Evolutionary conservation across 1,140 invertebrate species (phyloP).

Genomic region (Eciton burchellii): DNA sequence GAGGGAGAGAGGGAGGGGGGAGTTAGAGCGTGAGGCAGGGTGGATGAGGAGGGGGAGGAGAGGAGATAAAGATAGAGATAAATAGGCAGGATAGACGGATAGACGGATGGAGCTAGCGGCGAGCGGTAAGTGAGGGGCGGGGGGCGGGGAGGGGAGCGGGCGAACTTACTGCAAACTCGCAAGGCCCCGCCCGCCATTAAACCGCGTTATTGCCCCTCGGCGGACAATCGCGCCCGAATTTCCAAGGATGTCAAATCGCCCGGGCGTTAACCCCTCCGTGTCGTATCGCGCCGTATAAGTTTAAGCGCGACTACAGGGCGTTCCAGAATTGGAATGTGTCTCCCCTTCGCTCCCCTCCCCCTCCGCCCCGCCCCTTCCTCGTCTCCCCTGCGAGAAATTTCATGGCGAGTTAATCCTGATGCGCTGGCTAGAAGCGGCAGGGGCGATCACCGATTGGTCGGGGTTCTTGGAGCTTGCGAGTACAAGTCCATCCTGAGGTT

Average conservation of each 20-base stretch:
- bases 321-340: neutral
- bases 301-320: neutral
- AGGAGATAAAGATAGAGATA: too few species aligned
- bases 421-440: too few species aligned
- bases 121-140: too few species aligned
- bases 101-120: too few species aligned
- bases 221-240: constrained; percentile 26
- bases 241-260: constrained; percentile 35
- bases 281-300: neutral
- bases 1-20: too few species aligned
- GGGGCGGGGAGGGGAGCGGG: too few species aligned
- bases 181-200: constrained; percentile 4
- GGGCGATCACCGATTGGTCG: too few species aligned
- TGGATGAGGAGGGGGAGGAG: too few species aligned
- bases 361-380: too few species aligned
- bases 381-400: neutral
- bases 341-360: neutral
- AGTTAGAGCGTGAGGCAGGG: neutral
- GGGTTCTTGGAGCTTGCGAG: too few species aligned
- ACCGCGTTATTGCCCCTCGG: neutral
- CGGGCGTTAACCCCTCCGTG: constrained; percentile 28
- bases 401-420: neutral
- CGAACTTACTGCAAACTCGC: constrained; percentile 39
- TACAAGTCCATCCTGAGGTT: too few species aligned
- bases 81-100: too few species aligned